Conservation (phyloP, 2,113 vertebrate species). For the Brevimyrus niger region DNA sequence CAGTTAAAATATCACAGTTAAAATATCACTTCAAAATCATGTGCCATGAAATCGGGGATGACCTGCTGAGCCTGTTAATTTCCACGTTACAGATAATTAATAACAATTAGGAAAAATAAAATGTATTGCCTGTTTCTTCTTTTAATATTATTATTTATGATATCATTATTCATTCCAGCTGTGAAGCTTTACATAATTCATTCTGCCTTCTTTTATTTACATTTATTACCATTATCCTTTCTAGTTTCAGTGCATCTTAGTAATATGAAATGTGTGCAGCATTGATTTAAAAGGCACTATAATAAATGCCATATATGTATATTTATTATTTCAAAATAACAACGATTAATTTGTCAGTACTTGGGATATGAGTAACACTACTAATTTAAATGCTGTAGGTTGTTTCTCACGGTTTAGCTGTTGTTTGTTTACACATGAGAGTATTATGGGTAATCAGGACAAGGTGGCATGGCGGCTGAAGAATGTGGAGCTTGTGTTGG, state of each 20-base stretch:
- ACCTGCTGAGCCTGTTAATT: neutral
- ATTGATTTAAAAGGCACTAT: neutral
- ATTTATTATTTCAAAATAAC: neutral
- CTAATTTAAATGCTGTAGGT: neutral
- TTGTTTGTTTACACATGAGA: neutral
- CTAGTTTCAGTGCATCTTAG: neutral
- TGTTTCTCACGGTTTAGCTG: neutral
- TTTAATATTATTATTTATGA: neutral
- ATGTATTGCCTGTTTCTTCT: neutral
- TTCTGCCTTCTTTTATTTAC: neutral
- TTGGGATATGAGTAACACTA: neutral
- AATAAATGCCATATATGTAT: neutral
- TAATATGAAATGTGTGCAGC: neutral
- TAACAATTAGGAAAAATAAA: neutral
- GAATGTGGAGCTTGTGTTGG: neutral
- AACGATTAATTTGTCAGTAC: neutral
- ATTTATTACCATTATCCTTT: neutral
- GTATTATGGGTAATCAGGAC: neutral
- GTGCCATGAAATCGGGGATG: neutral
- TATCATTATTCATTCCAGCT: neutral
- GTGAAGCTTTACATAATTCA: neutral
- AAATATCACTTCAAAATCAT: neutral
- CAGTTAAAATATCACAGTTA: neutral
- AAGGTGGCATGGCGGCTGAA: neutral
- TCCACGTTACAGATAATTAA: neutral